Base-by-base conservation (phyloP, 2,113 vertebrate genomes). In the Oreochromis niloticus region DNA sequence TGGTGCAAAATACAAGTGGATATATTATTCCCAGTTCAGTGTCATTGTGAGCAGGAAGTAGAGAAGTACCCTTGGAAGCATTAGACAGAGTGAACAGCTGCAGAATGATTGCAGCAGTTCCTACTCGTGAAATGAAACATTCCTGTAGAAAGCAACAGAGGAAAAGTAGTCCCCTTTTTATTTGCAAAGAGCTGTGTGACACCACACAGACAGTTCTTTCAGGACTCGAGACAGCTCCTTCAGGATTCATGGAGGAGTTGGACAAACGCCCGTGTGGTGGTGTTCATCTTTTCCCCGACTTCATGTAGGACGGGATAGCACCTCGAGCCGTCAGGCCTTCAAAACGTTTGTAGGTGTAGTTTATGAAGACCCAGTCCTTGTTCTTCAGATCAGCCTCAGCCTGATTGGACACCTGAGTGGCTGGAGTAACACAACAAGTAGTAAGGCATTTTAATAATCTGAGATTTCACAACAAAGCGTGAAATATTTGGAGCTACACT, bases 331-430 rank as follows among this genome's bases (percentile, higher is more conserved):
- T 99, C 88, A 99, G 96, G 24, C 99, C 99, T 88, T 99, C 99
- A 0, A 99, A 99, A 87, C 98, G 98, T 63, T 99, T 99, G 96
- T 99, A 99, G 2, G 98, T 99, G 94, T 99, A 99, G 93, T 99
- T 99, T 96, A 99, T 97, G 95, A 99, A 99, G 94, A 99, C 99
- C 99, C 99, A 99, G 96, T 99, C 99, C 88, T 99, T 99, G 96
- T 97, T 99, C 96, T 99, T 99, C 94, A 98, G 97, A 94, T 99
- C 98, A 0, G 95, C 97, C 93, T 99, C 99, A 0, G 97, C 97
- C 78, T 99, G 98, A 87, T 97, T 99, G 90, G 97, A 97, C 57
- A 97, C 96, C 5, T 91, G 80, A 5, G 92, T 48, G 10, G 68
- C 94, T 95, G 82, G 2, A 82, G 14, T 4, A 27, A 39, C 9